These are phyloP conservation scores for Embidobia sp. DNA, from an alignment of 2,888 invertebrate species.

Conservation along the genomic window DNA sequence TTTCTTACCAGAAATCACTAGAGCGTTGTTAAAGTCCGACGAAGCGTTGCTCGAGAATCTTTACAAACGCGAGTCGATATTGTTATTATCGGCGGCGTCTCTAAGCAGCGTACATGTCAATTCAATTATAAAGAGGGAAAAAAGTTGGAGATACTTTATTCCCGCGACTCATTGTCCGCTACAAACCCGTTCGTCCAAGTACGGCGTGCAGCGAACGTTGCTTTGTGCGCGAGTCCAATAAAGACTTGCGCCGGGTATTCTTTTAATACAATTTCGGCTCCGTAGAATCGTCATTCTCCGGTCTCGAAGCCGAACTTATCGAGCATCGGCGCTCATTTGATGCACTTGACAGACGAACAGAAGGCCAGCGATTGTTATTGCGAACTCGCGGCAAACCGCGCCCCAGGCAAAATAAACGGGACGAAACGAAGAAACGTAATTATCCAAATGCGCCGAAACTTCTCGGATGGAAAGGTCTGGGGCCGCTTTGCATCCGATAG, in stretches of 20 bases:
- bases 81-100: too few species aligned
- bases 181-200: constrained; percentile 53
- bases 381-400: too few species aligned
- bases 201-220: constrained; percentile 28
- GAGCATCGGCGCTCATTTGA: too few species aligned
- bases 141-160: constrained; percentile 38
- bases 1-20: too few species aligned
- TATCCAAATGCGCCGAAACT: not conserved
- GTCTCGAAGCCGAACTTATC: constrained; percentile 26
- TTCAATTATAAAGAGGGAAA: constrained; percentile 44
- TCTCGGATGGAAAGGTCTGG: too few species aligned
- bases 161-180: constrained; percentile 25
- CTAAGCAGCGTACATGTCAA: too few species aligned
- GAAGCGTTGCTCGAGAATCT: too few species aligned
- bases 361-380: too few species aligned
- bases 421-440: not conserved
- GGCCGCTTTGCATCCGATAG: constrained; percentile 7
- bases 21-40: too few species aligned
- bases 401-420: too few species aligned
- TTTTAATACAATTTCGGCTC: constrained; percentile 58
- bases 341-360: too few species aligned
- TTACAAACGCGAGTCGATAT: too few species aligned
- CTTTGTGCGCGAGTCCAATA: constrained; percentile 62
- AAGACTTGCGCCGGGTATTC: constrained; percentile 39
- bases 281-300: constrained; percentile 46